Evolutionary conservation across 1,140 invertebrate species (phyloP).

Genomic region (Diabrotica undecimpunctata): DNA sequence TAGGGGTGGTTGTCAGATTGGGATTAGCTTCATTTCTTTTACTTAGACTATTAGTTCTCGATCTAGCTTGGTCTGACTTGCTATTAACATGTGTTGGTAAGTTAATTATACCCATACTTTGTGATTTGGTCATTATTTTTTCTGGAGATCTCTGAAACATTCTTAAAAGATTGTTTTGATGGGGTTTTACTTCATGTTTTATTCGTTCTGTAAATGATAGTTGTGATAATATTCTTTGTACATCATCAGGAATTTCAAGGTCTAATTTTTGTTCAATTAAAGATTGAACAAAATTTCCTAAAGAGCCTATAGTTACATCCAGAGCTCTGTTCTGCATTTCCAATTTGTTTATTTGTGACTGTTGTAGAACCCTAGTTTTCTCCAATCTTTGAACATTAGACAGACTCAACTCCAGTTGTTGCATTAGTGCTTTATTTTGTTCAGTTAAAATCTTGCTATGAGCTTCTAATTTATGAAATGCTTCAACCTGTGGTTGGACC

Average conservation of each 20-base stretch:
- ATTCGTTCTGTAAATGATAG: constrained; percentile 33
- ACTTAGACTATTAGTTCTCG: neutral
- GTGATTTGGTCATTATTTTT: constrained; percentile 36
- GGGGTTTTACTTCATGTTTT: constrained; percentile 21
- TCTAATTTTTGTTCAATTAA: constrained; percentile 56
- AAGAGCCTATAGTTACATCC: constrained; percentile 59
- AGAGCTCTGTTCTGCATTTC: constrained; percentile 62
- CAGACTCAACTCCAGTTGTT: constrained; percentile 62
- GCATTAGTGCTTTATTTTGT: constrained; percentile 57
- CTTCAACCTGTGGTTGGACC: constrained; percentile 66
- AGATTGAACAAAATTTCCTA: constrained; percentile 60
- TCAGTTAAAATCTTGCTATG: constrained; percentile 56
- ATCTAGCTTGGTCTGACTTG: neutral
- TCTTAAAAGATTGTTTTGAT: constrained; percentile 34
- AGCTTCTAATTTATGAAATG: constrained; percentile 56
- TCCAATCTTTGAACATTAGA: constrained; percentile 62
- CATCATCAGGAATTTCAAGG: constrained; percentile 62
- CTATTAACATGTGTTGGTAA: constrained; percentile 28
- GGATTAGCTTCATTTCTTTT: constrained; percentile 9
- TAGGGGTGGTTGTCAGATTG: constrained; percentile 19
- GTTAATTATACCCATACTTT: constrained; percentile 40
- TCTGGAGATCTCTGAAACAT: constrained; percentile 34
- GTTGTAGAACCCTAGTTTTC: constrained; percentile 55
- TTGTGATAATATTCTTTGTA: constrained; percentile 61
- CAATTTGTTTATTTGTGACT: constrained; percentile 55